A percentile compares a stretch with the other conserved stretches of the same genome.
phyloP scores from a whole-genome alignment of 2,797 vertebrate genomes.

The Ptychobarbus kaznakovi region DNA sequence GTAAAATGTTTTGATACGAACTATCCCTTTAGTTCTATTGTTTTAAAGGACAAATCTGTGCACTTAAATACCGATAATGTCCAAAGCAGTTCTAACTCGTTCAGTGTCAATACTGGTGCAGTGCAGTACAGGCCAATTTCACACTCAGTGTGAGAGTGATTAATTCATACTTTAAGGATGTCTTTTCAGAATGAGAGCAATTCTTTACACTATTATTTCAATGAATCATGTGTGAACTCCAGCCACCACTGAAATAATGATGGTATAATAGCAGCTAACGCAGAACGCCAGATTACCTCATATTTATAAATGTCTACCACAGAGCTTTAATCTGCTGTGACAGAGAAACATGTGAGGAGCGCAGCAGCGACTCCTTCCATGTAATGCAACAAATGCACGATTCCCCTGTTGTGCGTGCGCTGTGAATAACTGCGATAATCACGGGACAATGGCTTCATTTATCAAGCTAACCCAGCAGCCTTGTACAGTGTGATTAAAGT shows the following conservation, averaged over 20 bases:
- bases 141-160: conserved; percentile 40
- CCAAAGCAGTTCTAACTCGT: conserved; percentile 19
- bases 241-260: conserved; percentile 76
- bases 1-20: background rate
- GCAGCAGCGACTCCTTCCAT: conserved; percentile 74
- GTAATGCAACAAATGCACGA: conserved; percentile 78
- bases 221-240: conserved; percentile 75
- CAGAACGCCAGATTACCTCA: conserved; percentile 73
- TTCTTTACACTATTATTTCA: conserved; percentile 74
- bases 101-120: background rate
- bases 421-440: conserved; percentile 83
- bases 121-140: conserved; percentile 25
- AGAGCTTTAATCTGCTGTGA: conserved; percentile 74
- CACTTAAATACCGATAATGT: conserved; percentile 2
- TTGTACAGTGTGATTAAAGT: conserved; percentile 42
- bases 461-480: conserved; percentile 66
- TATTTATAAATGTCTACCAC: conserved; percentile 79
- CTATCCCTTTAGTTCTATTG: background rate
- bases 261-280: conserved; percentile 79
- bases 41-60: background rate
- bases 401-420: conserved; percentile 71
- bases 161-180: conserved; percentile 69
- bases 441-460: conserved; percentile 81
- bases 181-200: conserved; percentile 71
- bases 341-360: conserved; percentile 71